Base-by-base conservation (phyloP, 64 coral and sea anemone species). In the Dendrophyllia cribrosa region DNA sequence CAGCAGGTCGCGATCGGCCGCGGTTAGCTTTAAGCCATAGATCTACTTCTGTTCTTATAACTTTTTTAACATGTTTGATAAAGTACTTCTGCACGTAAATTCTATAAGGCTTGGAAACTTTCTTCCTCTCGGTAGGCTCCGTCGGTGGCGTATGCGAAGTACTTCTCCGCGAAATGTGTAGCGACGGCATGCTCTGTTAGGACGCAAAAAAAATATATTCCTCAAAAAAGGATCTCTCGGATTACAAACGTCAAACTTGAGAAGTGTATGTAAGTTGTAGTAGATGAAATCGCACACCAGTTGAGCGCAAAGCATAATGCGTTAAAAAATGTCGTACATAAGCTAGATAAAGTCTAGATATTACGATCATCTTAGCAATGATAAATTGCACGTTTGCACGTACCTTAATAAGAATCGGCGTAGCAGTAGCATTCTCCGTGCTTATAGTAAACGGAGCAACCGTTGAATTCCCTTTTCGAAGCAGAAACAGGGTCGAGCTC, bases 181-280 rank as follows among this genome's bases (percentile, higher is more conserved):
- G 13, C 5, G 59, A 82, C 17, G 80, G 80, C 59, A 84, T 84
- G 45, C 61, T 84, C 80, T 84, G 80, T 67, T 6, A 46, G 62
- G 6, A 50, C 61, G 53, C 53, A n/a, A 68, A 67, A 83, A 79
- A 82, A 67, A 84, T 67, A 21, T 51, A 66, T 67, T 67, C 3
- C 7, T 84, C 44, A 51, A 66, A n/a, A 50, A 9, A 67, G 46
- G 59, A 65, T 84, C 62, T 67, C 58, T 84, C 61, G 7, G 15
- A 68, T 66, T 67, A 67, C 63, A 75, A 75, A 84, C 80, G 62
- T 66, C 80, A 84, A 84, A 68, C 34, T 63, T 82, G 59, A 63
- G 59, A n/a, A 19, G 17, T 84, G 9, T 51, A 11, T 5, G 62
- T 50, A 55, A 56, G 53, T 9, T 7, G 53, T 34, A 5, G 47